phyloP scores from a whole-genome alignment of 2,888 invertebrate species.

The Ariolimax columbianus region DNA sequence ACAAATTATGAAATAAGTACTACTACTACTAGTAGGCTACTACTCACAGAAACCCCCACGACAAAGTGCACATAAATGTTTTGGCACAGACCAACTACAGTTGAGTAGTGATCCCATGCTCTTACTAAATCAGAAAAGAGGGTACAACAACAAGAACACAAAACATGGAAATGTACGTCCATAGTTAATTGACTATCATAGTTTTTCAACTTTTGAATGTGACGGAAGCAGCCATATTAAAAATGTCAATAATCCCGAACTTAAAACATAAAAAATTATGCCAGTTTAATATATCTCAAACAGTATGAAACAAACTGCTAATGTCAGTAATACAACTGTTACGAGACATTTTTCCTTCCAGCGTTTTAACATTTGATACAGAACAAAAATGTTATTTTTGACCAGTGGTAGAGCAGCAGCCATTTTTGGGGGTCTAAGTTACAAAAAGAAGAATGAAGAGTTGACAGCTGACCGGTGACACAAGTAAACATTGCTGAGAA shows the following conservation, averaged over 20 bases:
- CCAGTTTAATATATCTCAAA: neutral
- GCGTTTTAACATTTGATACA: neutral
- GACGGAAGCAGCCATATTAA: neutral
- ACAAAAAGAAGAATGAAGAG: conserved; percentile 43
- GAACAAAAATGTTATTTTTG: conserved; percentile 18
- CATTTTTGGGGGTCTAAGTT: conserved; percentile 30
- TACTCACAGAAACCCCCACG: too few species aligned
- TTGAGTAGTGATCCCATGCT: too few species aligned
- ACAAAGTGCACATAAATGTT: too few species aligned
- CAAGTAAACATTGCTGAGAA: conserved; percentile 40
- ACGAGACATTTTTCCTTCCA: neutral
- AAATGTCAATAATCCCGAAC: neutral
- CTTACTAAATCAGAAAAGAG: too few species aligned
- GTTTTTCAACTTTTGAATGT: too few species aligned
- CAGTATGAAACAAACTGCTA: neutral
- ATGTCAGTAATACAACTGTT: neutral
- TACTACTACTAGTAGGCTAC: too few species aligned
- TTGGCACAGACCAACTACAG: too few species aligned
- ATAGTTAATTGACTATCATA: too few species aligned
- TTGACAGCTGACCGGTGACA: conserved; percentile 53
- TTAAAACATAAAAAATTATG: neutral
- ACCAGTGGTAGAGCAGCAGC: conserved; percentile 42
- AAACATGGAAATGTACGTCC: too few species aligned
- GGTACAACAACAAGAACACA: too few species aligned
- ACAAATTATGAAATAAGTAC: too few species aligned